These are phyloP conservation scores for Netelia inedita DNA, from an alignment of 2,888 invertebrate species.

Conservation along the genomic window DNA sequence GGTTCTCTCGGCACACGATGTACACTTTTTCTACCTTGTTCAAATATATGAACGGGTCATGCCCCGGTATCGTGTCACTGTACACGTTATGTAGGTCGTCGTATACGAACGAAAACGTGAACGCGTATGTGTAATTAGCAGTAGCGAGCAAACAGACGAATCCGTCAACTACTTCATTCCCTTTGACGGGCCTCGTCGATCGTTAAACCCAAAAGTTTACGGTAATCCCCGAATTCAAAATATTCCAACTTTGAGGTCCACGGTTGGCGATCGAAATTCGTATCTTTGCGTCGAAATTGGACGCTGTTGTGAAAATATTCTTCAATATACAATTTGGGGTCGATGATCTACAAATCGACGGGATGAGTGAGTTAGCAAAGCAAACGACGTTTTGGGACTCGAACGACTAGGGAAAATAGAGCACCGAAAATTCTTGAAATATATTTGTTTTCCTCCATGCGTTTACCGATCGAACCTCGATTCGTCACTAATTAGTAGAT, in stretches of 20 bases:
- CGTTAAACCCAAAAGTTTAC: constrained; percentile 26
- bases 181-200: background rate
- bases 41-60: constrained; percentile 48
- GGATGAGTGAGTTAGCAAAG: too few relatives aligned
- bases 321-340: background rate
- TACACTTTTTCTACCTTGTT: constrained; percentile 30
- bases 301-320: too few relatives aligned
- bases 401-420: background rate
- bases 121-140: constrained; percentile 49
- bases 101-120: constrained; percentile 45
- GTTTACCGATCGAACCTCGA: too few relatives aligned
- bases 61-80: constrained; percentile 1
- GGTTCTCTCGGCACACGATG: constrained; percentile 10
- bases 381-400: too few relatives aligned
- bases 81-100: constrained; percentile 27
- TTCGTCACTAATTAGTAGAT: too few relatives aligned
- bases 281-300: too few relatives aligned
- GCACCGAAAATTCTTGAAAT: background rate
- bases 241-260: background rate
- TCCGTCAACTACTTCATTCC: constrained; percentile 27
- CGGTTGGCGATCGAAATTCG: too few relatives aligned
- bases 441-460: too few relatives aligned
- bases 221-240: constrained; percentile 16
- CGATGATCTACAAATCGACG: background rate
- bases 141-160: constrained; percentile 43